Percentiles rank a stretch among this genome's conserved stretches.
These are phyloP conservation scores for Spea multiplicata DNA, from an alignment of 2,113 vertebrate genomes.

Conservation along the genomic window DNA sequence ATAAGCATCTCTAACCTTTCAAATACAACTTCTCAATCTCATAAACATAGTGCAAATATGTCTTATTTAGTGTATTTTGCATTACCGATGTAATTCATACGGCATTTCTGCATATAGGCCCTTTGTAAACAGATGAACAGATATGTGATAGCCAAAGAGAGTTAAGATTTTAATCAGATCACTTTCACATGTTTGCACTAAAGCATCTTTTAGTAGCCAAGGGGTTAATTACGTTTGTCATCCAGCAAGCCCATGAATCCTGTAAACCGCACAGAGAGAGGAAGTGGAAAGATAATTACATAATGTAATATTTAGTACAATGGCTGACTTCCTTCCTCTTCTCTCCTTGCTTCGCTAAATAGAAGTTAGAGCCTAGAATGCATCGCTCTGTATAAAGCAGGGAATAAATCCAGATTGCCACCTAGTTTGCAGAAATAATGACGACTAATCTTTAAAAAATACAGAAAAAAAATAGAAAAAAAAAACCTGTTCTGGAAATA, in stretches of 20 bases:
- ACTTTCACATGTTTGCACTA: constrained; percentile 40
- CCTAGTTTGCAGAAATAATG: background rate
- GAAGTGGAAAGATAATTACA: constrained; percentile 40
- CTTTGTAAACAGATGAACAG: constrained; percentile 45
- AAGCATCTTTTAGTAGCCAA: constrained; percentile 17
- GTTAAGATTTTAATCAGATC: constrained; percentile 32
- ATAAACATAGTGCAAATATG: constrained; percentile 26
- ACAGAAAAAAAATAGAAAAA: too few species aligned
- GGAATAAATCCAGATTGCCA: background rate
- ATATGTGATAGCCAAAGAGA: constrained; percentile 28
- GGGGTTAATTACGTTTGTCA: constrained; percentile 41
- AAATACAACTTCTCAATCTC: constrained; percentile 28
- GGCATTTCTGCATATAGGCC: constrained; percentile 19
- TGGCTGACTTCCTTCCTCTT: constrained; percentile 37
- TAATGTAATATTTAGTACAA: constrained; percentile 41
- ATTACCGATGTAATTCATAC: constrained; percentile 7
- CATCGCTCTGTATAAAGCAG: background rate
- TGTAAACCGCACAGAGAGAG: constrained; percentile 40
- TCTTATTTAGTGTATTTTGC: constrained; percentile 30
- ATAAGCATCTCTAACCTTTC: constrained; percentile 2
- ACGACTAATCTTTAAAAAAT: too few species aligned
- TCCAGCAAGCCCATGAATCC: constrained; percentile 18
- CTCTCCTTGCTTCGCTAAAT: constrained; percentile 1
- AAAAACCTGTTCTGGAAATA: too few species aligned
- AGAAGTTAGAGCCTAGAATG: constrained; percentile 11